Evolutionary conservation across 2,113 vertebrate genomes (phyloP).

Genomic region (Saimiri boliviensis): DNA sequence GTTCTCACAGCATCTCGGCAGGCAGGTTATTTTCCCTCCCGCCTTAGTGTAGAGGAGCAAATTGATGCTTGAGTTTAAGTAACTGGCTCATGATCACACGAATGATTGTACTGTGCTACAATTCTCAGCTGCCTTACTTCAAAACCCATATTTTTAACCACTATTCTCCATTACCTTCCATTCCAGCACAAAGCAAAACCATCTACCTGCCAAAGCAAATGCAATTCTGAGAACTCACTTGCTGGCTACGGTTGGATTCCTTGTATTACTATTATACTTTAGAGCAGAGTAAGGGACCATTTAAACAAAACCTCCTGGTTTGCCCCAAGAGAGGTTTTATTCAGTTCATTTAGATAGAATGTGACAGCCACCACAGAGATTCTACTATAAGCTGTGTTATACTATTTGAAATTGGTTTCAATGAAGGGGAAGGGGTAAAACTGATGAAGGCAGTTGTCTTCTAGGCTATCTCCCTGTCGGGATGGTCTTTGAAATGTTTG

Average conservation of each 20-base stretch:
- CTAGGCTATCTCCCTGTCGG: background rate
- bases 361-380: background rate
- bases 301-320: background rate
- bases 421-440: rapidly evolving
- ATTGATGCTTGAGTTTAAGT: background rate
- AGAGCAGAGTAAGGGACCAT: background rate
- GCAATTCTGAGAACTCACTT: conserved; percentile 15
- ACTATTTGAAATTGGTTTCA: background rate
- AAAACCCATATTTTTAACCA: background rate
- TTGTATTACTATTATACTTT: background rate
- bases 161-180: background rate
- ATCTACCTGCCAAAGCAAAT: conserved; percentile 21
- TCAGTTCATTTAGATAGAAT: background rate
- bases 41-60: background rate
- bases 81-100: background rate
- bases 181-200: background rate
- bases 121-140: background rate
- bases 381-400: background rate
- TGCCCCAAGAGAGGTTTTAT: background rate
- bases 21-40: background rate
- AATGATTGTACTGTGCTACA: background rate
- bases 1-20: background rate
- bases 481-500: background rate
- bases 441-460: background rate
- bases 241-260: background rate